Evolutionary conservation across 2,888 invertebrate genomes (phyloP).

Genomic region (Polyommatus iphigenia): DNA sequence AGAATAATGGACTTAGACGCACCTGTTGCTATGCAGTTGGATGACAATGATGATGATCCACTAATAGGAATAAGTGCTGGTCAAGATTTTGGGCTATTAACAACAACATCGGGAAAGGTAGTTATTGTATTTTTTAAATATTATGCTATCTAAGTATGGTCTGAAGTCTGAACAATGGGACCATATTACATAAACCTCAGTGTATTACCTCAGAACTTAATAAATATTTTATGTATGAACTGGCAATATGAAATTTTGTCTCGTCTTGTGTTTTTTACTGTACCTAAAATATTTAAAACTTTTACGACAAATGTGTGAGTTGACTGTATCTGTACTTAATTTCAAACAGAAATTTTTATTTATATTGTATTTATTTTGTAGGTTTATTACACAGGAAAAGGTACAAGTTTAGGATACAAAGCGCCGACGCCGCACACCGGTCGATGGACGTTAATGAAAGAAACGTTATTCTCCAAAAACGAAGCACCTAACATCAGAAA

Average conservation of each 20-base stretch:
- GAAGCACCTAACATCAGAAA: slow-evolving; percentile 62
- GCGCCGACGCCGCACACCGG: slow-evolving; percentile 73
- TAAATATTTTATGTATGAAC: too few relatives aligned
- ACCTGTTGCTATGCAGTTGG: slow-evolving; percentile 79
- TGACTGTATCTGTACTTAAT: too few relatives aligned
- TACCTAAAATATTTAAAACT: too few relatives aligned
- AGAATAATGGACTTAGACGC: slow-evolving; percentile 66
- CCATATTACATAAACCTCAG: too few relatives aligned
- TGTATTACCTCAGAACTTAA: too few relatives aligned
- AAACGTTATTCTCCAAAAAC: slow-evolving; percentile 67
- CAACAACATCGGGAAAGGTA: slow-evolving; percentile 92
- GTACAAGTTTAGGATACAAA: slow-evolving; percentile 92
- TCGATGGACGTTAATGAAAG: slow-evolving; percentile 82
- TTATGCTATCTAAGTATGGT: background rate
- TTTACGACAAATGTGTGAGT: too few relatives aligned
- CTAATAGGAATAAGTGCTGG: slow-evolving; percentile 88
- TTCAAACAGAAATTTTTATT: background rate
- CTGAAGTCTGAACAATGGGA: too few relatives aligned
- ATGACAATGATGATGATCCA: slow-evolving; percentile 87
- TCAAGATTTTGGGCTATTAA: slow-evolving; percentile 93
- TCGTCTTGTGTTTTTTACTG: too few relatives aligned
- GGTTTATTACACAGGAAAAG: slow-evolving; percentile 94
- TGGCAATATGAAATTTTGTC: too few relatives aligned
- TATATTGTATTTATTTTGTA: slow-evolving; percentile 39
- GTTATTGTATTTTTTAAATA: background rate